phyloP scores from a whole-genome alignment of 2,888 invertebrate genomes.

The Phragmatobia fuliginosa region DNA sequence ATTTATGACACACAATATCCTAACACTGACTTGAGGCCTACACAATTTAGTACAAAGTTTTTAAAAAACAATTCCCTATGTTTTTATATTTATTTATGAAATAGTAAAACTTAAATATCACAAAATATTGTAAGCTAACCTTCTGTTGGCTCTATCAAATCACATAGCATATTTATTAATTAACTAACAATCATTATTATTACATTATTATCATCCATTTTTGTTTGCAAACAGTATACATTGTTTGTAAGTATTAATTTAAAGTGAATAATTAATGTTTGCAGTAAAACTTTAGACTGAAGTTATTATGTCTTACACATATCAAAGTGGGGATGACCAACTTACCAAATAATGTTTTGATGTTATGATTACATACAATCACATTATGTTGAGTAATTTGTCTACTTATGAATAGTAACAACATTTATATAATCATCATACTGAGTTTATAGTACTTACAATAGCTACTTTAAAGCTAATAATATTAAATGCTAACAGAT shows the following conservation, averaged over 20 bases:
- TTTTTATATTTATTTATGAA: slow-evolving; percentile 28
- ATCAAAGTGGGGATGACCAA: slow-evolving; percentile 2
- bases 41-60: slow-evolving; percentile 11
- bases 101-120: slow-evolving; percentile 61
- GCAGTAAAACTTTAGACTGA: neutral
- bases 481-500: slow-evolving; percentile 43
- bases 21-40: slow-evolving; percentile 14
- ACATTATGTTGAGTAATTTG: slow-evolving; percentile 31
- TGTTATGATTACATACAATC: slow-evolving; percentile 20
- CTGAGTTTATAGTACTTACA: slow-evolving; percentile 34
- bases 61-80: slow-evolving; percentile 33
- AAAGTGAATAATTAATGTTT: neutral
- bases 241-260: neutral
- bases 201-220: slow-evolving; percentile 1
- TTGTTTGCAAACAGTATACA: neutral
- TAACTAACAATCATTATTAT: slow-evolving; percentile 18
- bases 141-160: slow-evolving; percentile 54
- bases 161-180: slow-evolving; percentile 43
- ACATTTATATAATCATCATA: slow-evolving; percentile 26
- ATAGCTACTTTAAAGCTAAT: slow-evolving; percentile 45
- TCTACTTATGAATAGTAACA: slow-evolving; percentile 35
- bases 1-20: neutral
- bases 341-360: slow-evolving; percentile 4
- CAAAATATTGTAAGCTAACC: slow-evolving; percentile 59
- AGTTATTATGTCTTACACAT: neutral